Percentiles rank a stretch among this genome's conserved stretches.
phyloP scores from a whole-genome alignment of 2,888 invertebrate species.

The Volucella bombylans region DNA sequence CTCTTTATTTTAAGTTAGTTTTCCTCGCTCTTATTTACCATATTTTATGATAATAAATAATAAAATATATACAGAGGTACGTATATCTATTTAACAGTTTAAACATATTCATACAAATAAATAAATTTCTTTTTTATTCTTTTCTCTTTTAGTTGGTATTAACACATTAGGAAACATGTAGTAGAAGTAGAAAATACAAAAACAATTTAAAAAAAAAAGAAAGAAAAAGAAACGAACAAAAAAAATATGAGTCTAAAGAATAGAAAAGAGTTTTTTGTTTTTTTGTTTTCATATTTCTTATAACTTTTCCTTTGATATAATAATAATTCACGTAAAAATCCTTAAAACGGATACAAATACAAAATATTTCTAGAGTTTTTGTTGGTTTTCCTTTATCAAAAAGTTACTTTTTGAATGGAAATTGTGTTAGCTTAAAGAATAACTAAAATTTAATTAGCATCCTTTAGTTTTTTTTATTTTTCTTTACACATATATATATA shows the following conservation, averaged over 20 bases:
- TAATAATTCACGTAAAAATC: slow-evolving; percentile 61
- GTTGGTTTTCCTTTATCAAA: slow-evolving; percentile 28
- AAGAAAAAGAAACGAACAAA: slow-evolving; percentile 7
- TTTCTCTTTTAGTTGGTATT: slow-evolving; percentile 3
- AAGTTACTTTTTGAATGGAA: slow-evolving; percentile 41
- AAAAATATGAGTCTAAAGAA: slow-evolving; percentile 7
- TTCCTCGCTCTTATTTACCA: slow-evolving; percentile 31
- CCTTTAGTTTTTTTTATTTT: not conserved
- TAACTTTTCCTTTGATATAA: too few species aligned
- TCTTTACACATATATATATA: not conserved
- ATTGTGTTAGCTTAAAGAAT: slow-evolving; percentile 22
- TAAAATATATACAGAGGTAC: slow-evolving; percentile 57
- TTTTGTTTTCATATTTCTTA: not conserved
- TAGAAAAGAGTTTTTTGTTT: slow-evolving; percentile 2
- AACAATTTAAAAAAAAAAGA: slow-evolving; percentile 1
- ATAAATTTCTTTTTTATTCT: slow-evolving; percentile 45
- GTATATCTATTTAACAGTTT: slow-evolving; percentile 60
- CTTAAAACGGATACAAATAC: slow-evolving; percentile 72
- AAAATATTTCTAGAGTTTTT: slow-evolving; percentile 33
- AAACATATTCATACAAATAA: slow-evolving; percentile 64
- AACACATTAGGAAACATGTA: slow-evolving; percentile 17
- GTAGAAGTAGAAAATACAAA: slow-evolving; percentile 35
- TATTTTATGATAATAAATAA: slow-evolving; percentile 63
- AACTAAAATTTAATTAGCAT: not conserved
- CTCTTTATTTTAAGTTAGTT: slow-evolving; percentile 13